phyloP scores from a whole-genome alignment of 2,888 invertebrate species.

The Drymonia ruficornis region DNA sequence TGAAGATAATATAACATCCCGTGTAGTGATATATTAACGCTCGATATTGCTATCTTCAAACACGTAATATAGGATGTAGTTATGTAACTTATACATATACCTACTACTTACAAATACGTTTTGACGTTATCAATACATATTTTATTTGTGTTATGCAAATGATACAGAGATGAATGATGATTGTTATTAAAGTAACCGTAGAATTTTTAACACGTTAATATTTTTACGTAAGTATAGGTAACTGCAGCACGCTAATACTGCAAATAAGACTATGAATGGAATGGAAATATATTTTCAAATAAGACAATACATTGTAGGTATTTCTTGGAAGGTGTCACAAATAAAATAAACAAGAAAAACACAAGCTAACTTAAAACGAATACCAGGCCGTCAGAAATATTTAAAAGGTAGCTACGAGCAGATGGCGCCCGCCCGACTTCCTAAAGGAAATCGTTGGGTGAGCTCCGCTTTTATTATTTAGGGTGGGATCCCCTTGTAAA shows the following conservation, averaged over 20 bases:
- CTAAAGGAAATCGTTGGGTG: conserved; percentile 64
- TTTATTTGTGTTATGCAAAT: neutral
- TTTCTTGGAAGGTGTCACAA: conserved; percentile 6
- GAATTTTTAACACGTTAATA: neutral
- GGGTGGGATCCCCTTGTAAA: conserved; percentile 71
- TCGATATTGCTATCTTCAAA: too few relatives aligned
- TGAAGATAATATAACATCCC: too few relatives aligned
- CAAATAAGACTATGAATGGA: too few relatives aligned
- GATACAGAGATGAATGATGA: too few relatives aligned
- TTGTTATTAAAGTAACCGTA: neutral
- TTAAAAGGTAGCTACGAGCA: conserved; percentile 53
- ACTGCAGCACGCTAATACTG: too few relatives aligned
- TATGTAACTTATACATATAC: too few relatives aligned
- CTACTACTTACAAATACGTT: too few relatives aligned
- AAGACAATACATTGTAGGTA: neutral
- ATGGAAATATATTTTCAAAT: too few relatives aligned
- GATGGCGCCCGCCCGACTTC: conserved; percentile 51
- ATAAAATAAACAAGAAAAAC: conserved; percentile 27
- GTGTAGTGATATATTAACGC: too few relatives aligned
- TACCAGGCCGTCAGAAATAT: conserved; percentile 57
- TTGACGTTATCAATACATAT: too few relatives aligned
- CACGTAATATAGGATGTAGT: too few relatives aligned
- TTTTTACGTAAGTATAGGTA: neutral
- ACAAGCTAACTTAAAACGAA: conserved; percentile 33
- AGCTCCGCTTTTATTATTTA: conserved; percentile 71